A percentile compares a stretch with the other conserved stretches of the same genome.
Evolutionary conservation across 1,140 invertebrate genomes (phyloP).

Genomic region (Zaprionus nigranus): DNA sequence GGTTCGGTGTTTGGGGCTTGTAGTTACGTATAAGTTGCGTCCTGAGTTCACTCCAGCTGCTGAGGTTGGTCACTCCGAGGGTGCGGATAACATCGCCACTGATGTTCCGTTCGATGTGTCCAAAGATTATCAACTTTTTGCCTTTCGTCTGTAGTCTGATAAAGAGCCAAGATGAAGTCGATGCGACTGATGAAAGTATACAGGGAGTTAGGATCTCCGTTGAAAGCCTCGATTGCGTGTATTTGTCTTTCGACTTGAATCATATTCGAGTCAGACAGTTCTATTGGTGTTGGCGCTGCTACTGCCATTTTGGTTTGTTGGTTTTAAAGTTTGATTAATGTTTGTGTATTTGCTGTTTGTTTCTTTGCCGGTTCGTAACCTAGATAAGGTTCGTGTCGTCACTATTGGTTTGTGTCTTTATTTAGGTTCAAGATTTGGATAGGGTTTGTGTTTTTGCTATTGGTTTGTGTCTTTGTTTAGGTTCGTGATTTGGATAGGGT

Average conservation of each 20-base stretch:
- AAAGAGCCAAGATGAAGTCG: conserved; percentile 28
- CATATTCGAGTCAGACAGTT: too few species aligned
- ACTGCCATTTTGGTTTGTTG: too few species aligned
- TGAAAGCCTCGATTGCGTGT: conserved; percentile 19
- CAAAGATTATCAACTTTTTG: conserved; percentile 30
- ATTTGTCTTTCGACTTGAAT: conserved; percentile 27
- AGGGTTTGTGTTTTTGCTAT: too few species aligned
- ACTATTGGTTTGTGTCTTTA: too few species aligned
- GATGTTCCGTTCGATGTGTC: conserved; percentile 30
- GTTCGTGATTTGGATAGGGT: too few species aligned
- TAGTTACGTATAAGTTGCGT: conserved; percentile 18
- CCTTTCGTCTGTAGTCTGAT: conserved; percentile 14
- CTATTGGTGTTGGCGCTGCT: too few species aligned
- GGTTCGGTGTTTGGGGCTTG: conserved; percentile 23
- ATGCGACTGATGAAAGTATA: conserved; percentile 17
- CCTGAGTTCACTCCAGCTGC: conserved; percentile 16
- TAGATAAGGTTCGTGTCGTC: too few species aligned
- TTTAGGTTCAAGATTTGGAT: too few species aligned
- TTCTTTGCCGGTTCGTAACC: too few species aligned
- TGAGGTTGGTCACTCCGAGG: conserved; percentile 27
- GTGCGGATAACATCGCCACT: conserved; percentile 22
- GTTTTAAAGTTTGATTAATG: too few species aligned
- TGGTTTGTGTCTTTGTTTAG: too few species aligned
- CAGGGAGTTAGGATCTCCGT: conserved; percentile 12
- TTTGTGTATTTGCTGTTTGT: too few species aligned